A percentile compares a stretch with the other conserved stretches of the same genome.
Conservation (phyloP, 2,888 invertebrate genomes). For the Microplitis manilae region DNA sequence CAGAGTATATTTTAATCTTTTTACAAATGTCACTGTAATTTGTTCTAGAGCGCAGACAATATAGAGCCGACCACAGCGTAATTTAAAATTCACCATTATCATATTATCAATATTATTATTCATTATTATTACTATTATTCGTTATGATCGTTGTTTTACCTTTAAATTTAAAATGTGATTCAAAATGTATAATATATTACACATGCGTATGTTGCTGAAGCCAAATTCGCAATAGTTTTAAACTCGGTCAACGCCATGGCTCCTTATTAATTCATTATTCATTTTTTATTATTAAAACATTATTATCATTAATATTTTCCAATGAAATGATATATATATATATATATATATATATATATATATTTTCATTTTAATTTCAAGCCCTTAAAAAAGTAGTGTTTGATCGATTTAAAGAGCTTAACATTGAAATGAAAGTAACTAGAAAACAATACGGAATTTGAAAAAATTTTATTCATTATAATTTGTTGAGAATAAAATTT, state of each 20-base stretch:
- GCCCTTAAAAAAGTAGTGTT: no score
- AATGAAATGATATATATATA: no score
- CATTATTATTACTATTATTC: not conserved
- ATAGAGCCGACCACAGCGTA: not conserved
- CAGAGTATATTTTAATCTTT: conserved; percentile 8
- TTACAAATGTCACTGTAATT: conserved; percentile 18
- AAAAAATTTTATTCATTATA: no score
- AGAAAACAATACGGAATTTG: no score
- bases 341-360: no score
- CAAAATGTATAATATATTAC: conserved; percentile 11
- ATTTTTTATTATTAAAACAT: no score
- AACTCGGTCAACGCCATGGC: not conserved
- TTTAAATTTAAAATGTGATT: not conserved
- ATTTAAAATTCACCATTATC: not conserved
- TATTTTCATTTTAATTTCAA: no score
- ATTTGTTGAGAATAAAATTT: no score
- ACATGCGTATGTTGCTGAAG: conserved; percentile 4
- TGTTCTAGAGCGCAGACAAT: conserved; percentile 7
- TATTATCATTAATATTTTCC: no score
- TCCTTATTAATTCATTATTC: not conserved
- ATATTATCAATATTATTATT: not conserved
- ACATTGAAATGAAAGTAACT: no score
- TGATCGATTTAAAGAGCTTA: no score
- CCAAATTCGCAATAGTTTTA: not conserved
- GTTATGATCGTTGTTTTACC: not conserved